Evolutionary conservation across 2,888 invertebrate species (phyloP).

Genomic region (Euplagia quadripunctaria): DNA sequence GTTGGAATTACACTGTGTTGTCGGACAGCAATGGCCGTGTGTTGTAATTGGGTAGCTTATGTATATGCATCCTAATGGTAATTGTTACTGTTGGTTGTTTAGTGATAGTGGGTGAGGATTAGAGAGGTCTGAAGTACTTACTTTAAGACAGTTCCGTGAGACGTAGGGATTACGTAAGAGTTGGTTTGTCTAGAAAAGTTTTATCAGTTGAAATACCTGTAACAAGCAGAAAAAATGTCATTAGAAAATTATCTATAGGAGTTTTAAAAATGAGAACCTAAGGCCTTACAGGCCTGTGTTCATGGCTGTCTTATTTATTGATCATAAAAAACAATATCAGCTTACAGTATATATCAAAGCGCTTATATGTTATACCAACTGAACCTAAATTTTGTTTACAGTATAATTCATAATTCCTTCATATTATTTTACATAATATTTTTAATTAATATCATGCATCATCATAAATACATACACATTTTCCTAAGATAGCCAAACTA

Average conservation of each 20-base stretch:
- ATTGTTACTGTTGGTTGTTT: conserved; percentile 18
- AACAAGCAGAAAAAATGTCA: conserved; percentile 31
- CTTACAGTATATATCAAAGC: no score
- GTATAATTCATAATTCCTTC: no score
- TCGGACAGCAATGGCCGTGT: conserved; percentile 5
- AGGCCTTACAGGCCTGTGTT: no score
- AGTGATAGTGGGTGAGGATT: conserved; percentile 11
- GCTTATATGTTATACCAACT: no score
- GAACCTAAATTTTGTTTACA: no score
- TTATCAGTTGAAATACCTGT: conserved; percentile 36
- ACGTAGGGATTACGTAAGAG: not conserved
- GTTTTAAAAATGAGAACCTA: no score
- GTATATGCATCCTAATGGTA: conserved; percentile 21
- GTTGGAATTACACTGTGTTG: conserved; percentile 30
- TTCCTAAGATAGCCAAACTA: no score
- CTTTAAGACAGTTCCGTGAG: not conserved
- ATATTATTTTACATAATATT: no score
- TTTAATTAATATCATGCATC: no score
- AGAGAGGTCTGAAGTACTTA: conserved; percentile 14
- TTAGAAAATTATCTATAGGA: not conserved
- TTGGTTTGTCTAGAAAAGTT: not conserved
- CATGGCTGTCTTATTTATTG: no score
- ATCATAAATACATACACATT: no score
- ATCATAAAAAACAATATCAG: no score
- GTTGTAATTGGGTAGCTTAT: conserved; percentile 22